Evolutionary conservation across 2,113 vertebrate species (phyloP).

Genomic region (Dipodomys ordii): DNA sequence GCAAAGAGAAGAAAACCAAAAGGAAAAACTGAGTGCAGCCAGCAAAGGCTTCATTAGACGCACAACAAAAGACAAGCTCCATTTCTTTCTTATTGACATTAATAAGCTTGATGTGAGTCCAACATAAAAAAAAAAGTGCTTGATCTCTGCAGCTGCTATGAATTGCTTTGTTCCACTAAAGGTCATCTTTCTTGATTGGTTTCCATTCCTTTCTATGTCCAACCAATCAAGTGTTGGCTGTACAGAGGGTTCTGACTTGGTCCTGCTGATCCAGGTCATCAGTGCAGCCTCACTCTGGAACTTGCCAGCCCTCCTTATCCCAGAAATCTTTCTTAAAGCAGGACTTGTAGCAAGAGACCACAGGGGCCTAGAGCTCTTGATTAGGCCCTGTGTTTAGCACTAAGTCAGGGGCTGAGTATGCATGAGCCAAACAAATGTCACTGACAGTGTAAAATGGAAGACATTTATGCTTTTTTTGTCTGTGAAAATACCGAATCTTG

Average conservation of each 20-base stretch:
- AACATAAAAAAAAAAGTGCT: constrained; percentile 75
- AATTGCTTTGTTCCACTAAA: constrained; percentile 70
- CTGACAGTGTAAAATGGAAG: not conserved
- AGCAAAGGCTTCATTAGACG: constrained; percentile 80
- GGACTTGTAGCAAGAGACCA: constrained; percentile 2
- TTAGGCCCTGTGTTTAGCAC: not conserved
- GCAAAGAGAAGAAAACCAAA: constrained; percentile 80
- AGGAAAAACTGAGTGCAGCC: constrained; percentile 79
- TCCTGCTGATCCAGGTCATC: constrained; percentile 41
- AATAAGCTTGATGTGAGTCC: constrained; percentile 80
- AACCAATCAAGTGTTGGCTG: constrained; percentile 64
- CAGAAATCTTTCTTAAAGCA: not conserved
- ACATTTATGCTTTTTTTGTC: not conserved
- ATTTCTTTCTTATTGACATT: constrained; percentile 82
- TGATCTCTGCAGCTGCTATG: constrained; percentile 71
- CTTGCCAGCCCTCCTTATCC: not conserved
- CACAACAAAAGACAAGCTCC: constrained; percentile 80
- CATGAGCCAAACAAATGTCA: constrained; percentile 31
- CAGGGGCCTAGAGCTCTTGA: not conserved
- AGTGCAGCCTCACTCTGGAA: constrained; percentile 23
- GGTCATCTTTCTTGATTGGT: constrained; percentile 74
- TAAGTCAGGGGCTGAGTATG: not conserved
- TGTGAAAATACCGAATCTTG: no score
- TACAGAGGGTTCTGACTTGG: constrained; percentile 41
- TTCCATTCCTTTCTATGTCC: constrained; percentile 70